Percentiles rank a stretch among this genome's conserved stretches.
These are phyloP conservation scores for Gymnosoma rotundatum DNA, from an alignment of 2,888 invertebrate genomes.

Conservation along the genomic window DNA sequence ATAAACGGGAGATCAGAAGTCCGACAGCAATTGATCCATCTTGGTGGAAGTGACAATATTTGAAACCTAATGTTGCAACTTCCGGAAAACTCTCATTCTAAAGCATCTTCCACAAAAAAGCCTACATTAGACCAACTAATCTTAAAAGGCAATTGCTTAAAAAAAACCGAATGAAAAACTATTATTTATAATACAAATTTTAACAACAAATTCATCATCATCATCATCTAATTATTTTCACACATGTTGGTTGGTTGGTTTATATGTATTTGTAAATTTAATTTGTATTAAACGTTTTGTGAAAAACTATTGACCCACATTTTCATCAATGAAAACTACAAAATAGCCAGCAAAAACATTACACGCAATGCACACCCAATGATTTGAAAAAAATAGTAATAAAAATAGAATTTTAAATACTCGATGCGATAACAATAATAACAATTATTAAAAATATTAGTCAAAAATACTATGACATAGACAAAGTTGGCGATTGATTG, in stretches of 20 bases:
- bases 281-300: slow-evolving; percentile 63
- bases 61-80: too few species aligned
- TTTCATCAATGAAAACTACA: slow-evolving; percentile 47
- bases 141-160: not conserved
- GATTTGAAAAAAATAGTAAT: slow-evolving; percentile 33
- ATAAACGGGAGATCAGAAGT: too few species aligned
- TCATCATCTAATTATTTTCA: slow-evolving; percentile 10
- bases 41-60: too few species aligned
- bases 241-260: not conserved
- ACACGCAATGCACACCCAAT: slow-evolving; percentile 38
- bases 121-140: too few species aligned
- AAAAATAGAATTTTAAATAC: slow-evolving; percentile 28
- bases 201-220: slow-evolving; percentile 29
- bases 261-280: slow-evolving; percentile 30
- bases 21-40: too few species aligned
- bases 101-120: too few species aligned
- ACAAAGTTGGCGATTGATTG: slow-evolving; percentile 19
- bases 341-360: slow-evolving; percentile 1
- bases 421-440: slow-evolving; percentile 17
- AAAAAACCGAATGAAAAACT: not conserved
- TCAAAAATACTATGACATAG: not conserved
- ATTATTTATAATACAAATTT: not conserved
- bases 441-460: slow-evolving; percentile 5
- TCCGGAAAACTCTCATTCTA: too few species aligned
- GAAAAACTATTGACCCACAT: slow-evolving; percentile 69